phyloP scores from a whole-genome alignment of 2,888 invertebrate genomes.

The Drosophila borealis region DNA sequence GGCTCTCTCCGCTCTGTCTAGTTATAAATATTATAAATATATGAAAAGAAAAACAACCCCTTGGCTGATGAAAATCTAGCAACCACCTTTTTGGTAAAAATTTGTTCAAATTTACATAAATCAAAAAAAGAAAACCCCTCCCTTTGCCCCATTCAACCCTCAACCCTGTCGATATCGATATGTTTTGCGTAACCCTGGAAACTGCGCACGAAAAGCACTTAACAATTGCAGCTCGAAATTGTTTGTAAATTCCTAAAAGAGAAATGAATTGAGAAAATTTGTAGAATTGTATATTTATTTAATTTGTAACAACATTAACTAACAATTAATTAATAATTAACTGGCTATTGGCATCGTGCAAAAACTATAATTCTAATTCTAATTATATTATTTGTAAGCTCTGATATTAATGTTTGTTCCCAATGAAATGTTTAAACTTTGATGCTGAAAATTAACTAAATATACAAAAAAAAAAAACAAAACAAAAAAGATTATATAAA shows the following conservation, averaged over 20 bases:
- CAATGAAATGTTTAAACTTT: constrained; percentile 41
- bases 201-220: constrained; percentile 27
- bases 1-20: constrained; percentile 6
- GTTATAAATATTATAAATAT: constrained; percentile 10
- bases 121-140: constrained; percentile 21
- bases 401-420: constrained; percentile 55
- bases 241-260: constrained; percentile 41
- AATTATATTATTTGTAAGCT: constrained; percentile 48
- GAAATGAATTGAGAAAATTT: constrained; percentile 17
- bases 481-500: constrained; percentile 14
- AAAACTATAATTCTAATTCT: constrained; percentile 41
- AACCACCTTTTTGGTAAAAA: constrained; percentile 48
- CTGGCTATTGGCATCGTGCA: constrained; percentile 43
- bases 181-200: constrained; percentile 35
- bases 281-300: constrained; percentile 43
- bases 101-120: constrained; percentile 53
- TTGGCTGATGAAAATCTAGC: constrained; percentile 12
- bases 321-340: constrained; percentile 5
- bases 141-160: background rate
- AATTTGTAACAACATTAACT: constrained; percentile 12
- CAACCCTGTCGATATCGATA: constrained; percentile 26
- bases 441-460: constrained; percentile 43
- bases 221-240: constrained; percentile 39
- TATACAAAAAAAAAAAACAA: constrained; percentile 38
- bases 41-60: constrained; percentile 28